Evolutionary conservation across 2,113 vertebrate species (phyloP).

Genomic region (Mustelus asterias): DNA sequence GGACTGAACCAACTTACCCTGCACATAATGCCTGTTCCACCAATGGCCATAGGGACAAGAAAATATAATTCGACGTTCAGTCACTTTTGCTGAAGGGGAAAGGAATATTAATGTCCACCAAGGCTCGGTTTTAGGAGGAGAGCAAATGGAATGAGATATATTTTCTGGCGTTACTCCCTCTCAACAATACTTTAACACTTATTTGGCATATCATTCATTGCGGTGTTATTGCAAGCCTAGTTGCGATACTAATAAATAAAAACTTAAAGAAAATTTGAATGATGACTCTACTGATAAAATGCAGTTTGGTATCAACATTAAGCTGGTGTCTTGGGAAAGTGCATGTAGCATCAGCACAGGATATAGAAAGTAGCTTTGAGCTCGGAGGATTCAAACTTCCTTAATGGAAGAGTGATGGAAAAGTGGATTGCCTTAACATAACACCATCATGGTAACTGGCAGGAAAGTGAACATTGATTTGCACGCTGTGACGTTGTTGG

Average conservation of each 20-base stretch:
- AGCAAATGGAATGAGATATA: not conserved
- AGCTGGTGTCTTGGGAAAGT: not conserved
- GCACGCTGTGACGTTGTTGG: not conserved
- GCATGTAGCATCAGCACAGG: not conserved
- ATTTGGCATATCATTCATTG: not conserved
- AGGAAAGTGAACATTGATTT: not conserved
- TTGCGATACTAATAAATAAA: no score
- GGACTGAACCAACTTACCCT: not conserved
- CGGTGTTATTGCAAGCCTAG: no score
- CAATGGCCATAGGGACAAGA: not conserved
- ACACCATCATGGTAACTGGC: not conserved
- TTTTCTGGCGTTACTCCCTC: not conserved
- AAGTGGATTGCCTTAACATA: not conserved
- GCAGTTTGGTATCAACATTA: not conserved
- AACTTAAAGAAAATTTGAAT: not conserved
- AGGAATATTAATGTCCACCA: not conserved
- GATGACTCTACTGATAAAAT: not conserved
- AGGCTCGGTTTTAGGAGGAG: not conserved
- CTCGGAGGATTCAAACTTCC: not conserved
- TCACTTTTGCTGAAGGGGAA: not conserved
- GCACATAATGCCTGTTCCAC: not conserved
- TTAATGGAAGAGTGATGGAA: not conserved
- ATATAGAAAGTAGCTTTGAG: not conserved
- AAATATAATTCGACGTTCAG: not conserved
- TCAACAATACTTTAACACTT: not conserved